Conservation (phyloP, 2,797 vertebrate genomes). For the Psittacula echo region DNA sequence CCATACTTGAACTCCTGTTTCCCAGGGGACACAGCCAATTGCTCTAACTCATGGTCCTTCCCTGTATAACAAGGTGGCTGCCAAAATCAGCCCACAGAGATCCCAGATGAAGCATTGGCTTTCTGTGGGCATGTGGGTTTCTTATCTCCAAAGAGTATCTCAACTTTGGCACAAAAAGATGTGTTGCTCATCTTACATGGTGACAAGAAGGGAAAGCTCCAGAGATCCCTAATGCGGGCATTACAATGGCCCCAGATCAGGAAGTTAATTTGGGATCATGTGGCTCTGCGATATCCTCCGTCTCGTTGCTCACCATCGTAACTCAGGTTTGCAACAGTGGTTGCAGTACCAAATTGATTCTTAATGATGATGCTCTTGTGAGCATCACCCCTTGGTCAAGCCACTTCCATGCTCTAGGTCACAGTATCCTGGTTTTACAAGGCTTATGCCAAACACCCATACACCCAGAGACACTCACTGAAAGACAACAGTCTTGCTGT, state of each 20-base stretch:
- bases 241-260: neutral
- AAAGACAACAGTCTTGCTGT: neutral
- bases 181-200: fast-evolving
- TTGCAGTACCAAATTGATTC: neutral
- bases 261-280: too few species aligned
- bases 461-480: neutral
- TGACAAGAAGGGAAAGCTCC: neutral
- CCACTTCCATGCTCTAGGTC: neutral
- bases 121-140: neutral
- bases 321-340: neutral
- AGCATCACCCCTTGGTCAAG: neutral
- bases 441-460: neutral
- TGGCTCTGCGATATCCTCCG: neutral
- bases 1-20: neutral
- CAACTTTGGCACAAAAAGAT: neutral
- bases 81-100: neutral
- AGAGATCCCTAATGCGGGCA: fast-evolving
- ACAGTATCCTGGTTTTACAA: neutral
- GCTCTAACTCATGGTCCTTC: neutral
- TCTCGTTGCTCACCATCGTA: neutral
- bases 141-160: neutral
- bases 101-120: neutral
- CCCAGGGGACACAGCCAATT: fast-evolving
- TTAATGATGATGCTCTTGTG: neutral
- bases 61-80: fast-evolving